Conservation (phyloP, 2,797 vertebrate genomes). For the Loriculus beryllinus region DNA sequence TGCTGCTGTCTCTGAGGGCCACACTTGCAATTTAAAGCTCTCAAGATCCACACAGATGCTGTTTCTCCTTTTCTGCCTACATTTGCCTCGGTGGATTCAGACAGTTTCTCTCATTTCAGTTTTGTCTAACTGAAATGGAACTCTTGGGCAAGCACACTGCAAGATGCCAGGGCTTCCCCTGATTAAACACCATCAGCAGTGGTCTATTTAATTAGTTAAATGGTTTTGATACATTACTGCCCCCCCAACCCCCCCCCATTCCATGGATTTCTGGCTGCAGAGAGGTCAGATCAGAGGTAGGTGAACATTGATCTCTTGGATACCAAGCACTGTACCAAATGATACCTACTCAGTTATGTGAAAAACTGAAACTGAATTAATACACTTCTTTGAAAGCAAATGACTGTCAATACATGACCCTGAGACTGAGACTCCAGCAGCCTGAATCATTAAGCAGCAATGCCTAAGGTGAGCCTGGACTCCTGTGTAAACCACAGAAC, state of each 20-base stretch:
- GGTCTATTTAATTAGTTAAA: neutral
- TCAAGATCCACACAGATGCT: conserved; percentile 17
- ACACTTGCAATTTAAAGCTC: neutral
- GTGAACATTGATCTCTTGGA: neutral
- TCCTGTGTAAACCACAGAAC: neutral
- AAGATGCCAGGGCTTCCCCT: conserved; percentile 8
- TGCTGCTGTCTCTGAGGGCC: neutral
- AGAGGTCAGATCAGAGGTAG: neutral
- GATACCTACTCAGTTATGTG: neutral
- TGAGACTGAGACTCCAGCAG: neutral
- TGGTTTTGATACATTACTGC: neutral
- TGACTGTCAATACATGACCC: neutral
- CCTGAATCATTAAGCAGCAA: neutral
- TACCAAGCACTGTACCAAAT: neutral
- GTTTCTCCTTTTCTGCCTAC: conserved; percentile 31
- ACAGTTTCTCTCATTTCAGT: neutral
- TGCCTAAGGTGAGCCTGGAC: neutral
- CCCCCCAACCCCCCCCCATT: too few relatives aligned
- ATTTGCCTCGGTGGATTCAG: conserved; percentile 21
- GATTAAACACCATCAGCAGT: neutral
- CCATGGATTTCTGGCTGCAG: neutral
- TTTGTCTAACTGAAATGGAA: neutral
- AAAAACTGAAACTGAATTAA: neutral
- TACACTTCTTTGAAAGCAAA: neutral
- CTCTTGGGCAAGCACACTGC: neutral